A percentile compares a stretch with the other conserved stretches of the same genome.
These are phyloP conservation scores for Rhabdornis inornatus DNA, from an alignment of 2,113 vertebrate genomes.

Conservation along the genomic window DNA sequence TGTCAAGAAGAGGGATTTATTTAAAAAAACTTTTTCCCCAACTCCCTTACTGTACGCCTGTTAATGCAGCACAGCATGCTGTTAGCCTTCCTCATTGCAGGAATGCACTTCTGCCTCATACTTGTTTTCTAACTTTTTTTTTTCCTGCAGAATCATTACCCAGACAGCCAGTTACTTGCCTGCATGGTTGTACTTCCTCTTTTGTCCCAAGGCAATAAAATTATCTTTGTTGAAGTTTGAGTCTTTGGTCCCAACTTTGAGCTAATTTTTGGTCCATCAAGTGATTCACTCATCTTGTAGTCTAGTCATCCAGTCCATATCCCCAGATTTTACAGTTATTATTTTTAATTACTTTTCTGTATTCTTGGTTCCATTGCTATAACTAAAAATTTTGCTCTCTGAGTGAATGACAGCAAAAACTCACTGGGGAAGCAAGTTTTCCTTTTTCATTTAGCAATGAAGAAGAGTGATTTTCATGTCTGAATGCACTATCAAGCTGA, in stretches of 20 bases:
- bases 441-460: not conserved
- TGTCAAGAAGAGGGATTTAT: not conserved
- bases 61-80: not conserved
- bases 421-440: not conserved
- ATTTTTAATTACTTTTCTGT: not conserved
- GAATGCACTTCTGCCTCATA: not conserved
- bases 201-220: not conserved
- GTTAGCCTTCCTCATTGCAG: not conserved
- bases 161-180: not conserved
- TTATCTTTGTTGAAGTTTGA: not conserved
- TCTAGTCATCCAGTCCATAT: not conserved
- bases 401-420: not conserved
- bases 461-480: not conserved
- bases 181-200: not conserved
- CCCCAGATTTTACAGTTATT: not conserved
- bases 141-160: not conserved
- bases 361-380: not conserved
- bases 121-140: not conserved
- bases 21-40: not conserved
- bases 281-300: not conserved
- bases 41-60: accelerated
- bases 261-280: not conserved
- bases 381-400: not conserved
- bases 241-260: not conserved
- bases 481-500: not conserved